Evolutionary conservation across 2,888 invertebrate genomes (phyloP).

Genomic region (Sylvicola cinctus): DNA sequence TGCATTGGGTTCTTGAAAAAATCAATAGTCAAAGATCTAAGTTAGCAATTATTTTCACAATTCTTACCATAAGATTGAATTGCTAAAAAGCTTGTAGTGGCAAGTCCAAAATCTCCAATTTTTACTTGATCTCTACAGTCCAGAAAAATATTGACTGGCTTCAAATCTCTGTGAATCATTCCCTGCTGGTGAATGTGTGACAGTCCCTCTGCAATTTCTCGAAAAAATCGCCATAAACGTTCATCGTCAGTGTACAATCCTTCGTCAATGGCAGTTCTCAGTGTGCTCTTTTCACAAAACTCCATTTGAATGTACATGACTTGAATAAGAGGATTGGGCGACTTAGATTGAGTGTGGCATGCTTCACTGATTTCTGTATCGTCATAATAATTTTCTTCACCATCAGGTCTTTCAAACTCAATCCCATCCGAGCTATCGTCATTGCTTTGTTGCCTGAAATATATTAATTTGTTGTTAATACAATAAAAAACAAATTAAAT

Average conservation of each 20-base stretch:
- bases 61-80: conserved; percentile 16
- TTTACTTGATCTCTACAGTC: conserved; percentile 85
- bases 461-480: too few species aligned
- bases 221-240: conserved; percentile 76
- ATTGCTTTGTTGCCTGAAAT: conserved; percentile 9
- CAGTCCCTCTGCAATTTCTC: conserved; percentile 80
- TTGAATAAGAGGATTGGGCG: conserved; percentile 7
- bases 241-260: conserved; percentile 54
- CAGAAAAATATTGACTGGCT: conserved; percentile 86
- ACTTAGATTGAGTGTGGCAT: neutral
- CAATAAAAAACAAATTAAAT: too few species aligned
- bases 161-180: conserved; percentile 67
- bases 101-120: conserved; percentile 95
- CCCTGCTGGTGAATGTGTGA: conserved; percentile 86
- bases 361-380: conserved; percentile 14
- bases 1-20: neutral
- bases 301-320: conserved; percentile 95
- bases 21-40: too few species aligned
- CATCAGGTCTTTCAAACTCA: conserved; percentile 23
- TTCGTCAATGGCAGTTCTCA: conserved; percentile 72
- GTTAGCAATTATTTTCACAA: too few species aligned
- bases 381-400: conserved; percentile 14
- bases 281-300: conserved; percentile 91
- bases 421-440: conserved; percentile 23
- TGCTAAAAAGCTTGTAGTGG: conserved; percentile 51